Evolutionary conservation across 2,797 vertebrate genomes (phyloP).

Genomic region (Sebastes nivosus): DNA sequence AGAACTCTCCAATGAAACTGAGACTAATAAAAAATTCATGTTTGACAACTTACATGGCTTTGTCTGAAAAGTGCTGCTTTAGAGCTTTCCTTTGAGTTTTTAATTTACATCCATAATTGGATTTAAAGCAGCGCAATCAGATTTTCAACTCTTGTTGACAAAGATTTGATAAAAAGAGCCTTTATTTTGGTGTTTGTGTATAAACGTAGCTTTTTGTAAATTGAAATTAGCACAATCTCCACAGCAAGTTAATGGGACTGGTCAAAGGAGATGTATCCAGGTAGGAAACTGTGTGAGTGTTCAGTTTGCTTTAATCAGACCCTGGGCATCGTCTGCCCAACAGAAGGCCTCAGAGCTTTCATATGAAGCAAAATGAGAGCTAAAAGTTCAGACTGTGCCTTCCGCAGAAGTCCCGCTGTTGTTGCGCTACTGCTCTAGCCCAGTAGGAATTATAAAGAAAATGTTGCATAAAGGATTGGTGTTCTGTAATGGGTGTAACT

Average conservation of each 20-base stretch:
- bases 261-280: neutral
- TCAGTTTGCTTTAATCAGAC: slow-evolving; percentile 42
- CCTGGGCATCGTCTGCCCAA: slow-evolving; percentile 53
- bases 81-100: neutral
- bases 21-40: neutral
- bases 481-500: slow-evolving; percentile 22
- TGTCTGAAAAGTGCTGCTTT: neutral
- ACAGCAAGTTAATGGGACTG: neutral
- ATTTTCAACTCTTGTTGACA: neutral
- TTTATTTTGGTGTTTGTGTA: neutral
- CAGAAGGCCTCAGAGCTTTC: slow-evolving; percentile 40
- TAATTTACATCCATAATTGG: neutral
- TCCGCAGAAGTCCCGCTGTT: slow-evolving; percentile 19
- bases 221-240: neutral
- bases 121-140: neutral
- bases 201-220: slow-evolving; percentile 6
- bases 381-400: neutral
- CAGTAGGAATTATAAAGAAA: neutral
- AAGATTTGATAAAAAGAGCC: neutral
- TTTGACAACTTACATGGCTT: neutral
- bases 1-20: slow-evolving; percentile 9
- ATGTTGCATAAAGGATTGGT: neutral
- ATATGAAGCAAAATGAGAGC: slow-evolving; percentile 7
- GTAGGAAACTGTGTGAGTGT: slow-evolving; percentile 3
- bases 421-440: slow-evolving; percentile 18